Conservation (phyloP, 2,888 invertebrate genomes). For the Drosophila diplacantha region DNA sequence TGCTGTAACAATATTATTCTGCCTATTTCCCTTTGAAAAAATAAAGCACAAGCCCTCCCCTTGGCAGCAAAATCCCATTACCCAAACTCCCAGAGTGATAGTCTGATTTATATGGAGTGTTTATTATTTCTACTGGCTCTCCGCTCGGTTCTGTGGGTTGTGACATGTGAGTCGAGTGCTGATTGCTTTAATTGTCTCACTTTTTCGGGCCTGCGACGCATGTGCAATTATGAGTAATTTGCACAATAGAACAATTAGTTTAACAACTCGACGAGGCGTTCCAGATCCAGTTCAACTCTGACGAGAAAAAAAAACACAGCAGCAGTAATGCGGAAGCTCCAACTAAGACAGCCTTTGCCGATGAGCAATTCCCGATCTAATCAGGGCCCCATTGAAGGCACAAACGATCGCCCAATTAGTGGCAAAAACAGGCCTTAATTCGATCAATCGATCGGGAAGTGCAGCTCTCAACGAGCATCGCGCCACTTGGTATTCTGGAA, state of each 20-base stretch:
- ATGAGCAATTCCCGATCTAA: conserved; percentile 11
- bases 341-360: background rate
- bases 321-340: conserved; percentile 15
- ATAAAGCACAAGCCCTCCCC: no score
- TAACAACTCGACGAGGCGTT: conserved; percentile 9
- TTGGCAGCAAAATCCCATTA: background rate
- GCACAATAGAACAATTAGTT: conserved; percentile 45
- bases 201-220: conserved; percentile 15
- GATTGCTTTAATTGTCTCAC: conserved; percentile 54
- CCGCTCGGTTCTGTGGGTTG: background rate
- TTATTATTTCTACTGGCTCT: conserved; percentile 28
- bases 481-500: conserved; percentile 17
- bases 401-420: conserved; percentile 10
- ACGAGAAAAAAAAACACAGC: background rate
- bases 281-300: conserved; percentile 7
- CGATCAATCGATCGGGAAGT: conserved; percentile 28
- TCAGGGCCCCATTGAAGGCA: background rate
- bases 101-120: conserved; percentile 29
- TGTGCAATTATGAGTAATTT: conserved; percentile 33
- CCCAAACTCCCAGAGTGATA: conserved; percentile 9
- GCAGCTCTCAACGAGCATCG: background rate
- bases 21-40: background rate
- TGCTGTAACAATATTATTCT: conserved; percentile 1
- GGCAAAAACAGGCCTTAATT: conserved; percentile 16
- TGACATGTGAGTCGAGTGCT: conserved; percentile 42